phyloP scores from a whole-genome alignment of 2,797 vertebrate genomes.

The Epinephelus malabaricus region DNA sequence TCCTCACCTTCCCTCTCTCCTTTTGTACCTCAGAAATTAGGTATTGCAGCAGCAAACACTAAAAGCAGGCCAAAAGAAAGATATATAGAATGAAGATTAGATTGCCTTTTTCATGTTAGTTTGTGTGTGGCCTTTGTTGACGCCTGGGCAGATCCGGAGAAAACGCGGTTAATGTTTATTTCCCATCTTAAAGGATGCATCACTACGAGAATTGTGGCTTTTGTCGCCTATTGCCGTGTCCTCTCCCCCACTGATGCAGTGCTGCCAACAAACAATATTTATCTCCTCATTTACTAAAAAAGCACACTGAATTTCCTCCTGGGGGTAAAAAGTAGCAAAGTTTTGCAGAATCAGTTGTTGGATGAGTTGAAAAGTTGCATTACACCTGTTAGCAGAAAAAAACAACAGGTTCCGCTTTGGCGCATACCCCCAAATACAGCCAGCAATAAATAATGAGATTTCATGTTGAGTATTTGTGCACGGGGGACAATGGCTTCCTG shows the following conservation, averaged over 20 bases:
- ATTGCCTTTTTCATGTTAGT: constrained; percentile 62
- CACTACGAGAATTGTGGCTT: constrained; percentile 26
- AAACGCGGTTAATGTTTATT: constrained; percentile 57
- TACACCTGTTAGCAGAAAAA: constrained; percentile 76
- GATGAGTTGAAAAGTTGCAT: constrained; percentile 63
- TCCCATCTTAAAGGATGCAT: constrained; percentile 49
- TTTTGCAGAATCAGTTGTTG: constrained; percentile 60
- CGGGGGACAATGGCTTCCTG: constrained; percentile 75
- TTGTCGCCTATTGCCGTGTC: constrained; percentile 35
- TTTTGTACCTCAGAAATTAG: constrained; percentile 71
- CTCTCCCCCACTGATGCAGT: constrained; percentile 27
- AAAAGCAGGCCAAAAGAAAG: constrained; percentile 55
- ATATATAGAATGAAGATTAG: constrained; percentile 49
- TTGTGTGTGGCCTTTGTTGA: constrained; percentile 59
- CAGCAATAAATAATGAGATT: constrained; percentile 83
- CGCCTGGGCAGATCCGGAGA: constrained; percentile 41
- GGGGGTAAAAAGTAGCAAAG: constrained; percentile 52
- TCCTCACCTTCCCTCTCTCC: constrained; percentile 64
- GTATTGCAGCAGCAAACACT: constrained; percentile 68
- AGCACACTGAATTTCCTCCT: constrained; percentile 46
- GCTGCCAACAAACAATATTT: constrained; percentile 57
- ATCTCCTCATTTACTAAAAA: constrained; percentile 63
- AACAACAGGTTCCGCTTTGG: constrained; percentile 73
- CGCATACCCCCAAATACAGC: constrained; percentile 67
- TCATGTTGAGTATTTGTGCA: constrained; percentile 79